Conservation (phyloP, 2,113 vertebrate genomes). For the Octodon degus region DNA sequence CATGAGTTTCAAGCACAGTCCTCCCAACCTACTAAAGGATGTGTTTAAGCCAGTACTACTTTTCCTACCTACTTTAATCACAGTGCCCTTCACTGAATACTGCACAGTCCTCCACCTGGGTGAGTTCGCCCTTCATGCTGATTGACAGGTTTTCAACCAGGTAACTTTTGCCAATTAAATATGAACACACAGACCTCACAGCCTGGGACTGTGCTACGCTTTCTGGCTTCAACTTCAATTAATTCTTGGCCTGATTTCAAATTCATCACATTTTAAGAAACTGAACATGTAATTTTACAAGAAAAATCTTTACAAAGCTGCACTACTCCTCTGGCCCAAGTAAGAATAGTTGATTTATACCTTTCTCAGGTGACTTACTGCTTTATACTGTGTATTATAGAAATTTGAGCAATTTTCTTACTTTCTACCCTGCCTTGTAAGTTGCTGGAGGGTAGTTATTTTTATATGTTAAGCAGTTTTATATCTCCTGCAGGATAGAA, state of each 20-base stretch:
- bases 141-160: constrained; percentile 60
- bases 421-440: not conserved
- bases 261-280: constrained; percentile 54
- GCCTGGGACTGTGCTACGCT: not conserved
- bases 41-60: not conserved
- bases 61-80: constrained; percentile 1
- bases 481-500: not conserved
- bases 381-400: not conserved
- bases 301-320: constrained; percentile 11
- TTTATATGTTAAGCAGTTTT: constrained; percentile 42
- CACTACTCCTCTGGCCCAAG: not conserved
- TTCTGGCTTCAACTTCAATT: constrained; percentile 55
- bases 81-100: not conserved
- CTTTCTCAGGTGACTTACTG: not conserved
- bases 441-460: not conserved
- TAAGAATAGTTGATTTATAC: not conserved
- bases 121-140: not conserved
- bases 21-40: not conserved
- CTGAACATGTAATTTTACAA: not conserved
- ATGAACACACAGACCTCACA: not conserved
- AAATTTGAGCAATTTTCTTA: not conserved
- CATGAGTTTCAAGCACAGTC: not conserved
- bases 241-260: constrained; percentile 60
- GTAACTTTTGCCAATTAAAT: constrained; percentile 59
- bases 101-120: not conserved